Conservation (phyloP, 2,113 vertebrate species). For the Oreochromis aureus region DNA sequence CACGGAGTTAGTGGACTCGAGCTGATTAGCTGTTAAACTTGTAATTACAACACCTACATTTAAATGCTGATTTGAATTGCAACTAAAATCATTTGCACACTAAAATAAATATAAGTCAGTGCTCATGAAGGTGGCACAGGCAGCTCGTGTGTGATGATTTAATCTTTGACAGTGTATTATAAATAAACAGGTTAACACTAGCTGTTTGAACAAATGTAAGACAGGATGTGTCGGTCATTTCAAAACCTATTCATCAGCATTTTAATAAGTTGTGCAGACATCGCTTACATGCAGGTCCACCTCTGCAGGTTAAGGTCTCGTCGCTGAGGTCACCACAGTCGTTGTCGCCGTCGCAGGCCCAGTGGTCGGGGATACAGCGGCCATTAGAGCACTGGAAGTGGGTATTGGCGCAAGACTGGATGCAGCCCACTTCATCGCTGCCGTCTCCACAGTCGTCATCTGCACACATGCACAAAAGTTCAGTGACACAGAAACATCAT, state of each 20-base stretch:
- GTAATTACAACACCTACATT: constrained; percentile 21
- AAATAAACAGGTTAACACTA: neutral
- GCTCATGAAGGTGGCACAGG: neutral
- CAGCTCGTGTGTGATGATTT: neutral
- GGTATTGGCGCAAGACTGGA: constrained; percentile 80
- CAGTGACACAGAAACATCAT: neutral
- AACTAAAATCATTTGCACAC: constrained; percentile 4
- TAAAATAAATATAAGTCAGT: neutral
- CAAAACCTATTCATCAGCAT: neutral
- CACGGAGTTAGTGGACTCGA: constrained; percentile 43
- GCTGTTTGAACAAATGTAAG: neutral
- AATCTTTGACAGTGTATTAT: neutral
- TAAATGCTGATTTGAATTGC: constrained; percentile 11
- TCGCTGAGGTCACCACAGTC: constrained; percentile 97
- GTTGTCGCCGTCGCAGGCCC: constrained; percentile 95
- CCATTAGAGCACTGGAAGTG: constrained; percentile 90
- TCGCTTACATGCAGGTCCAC: constrained; percentile 77
- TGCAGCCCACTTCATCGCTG: constrained; percentile 87
- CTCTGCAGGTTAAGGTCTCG: constrained; percentile 85
- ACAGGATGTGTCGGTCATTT: neutral
- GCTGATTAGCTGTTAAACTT: constrained; percentile 47
- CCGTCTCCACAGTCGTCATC: constrained; percentile 94
- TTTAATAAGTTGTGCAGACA: neutral
- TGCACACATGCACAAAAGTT: constrained; percentile 40
- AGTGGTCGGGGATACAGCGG: constrained; percentile 88